A percentile compares a stretch with the other conserved stretches of the same genome.
Evolutionary conservation across 2,797 vertebrate genomes (phyloP).

Genomic region (Oreortyx pictus): DNA sequence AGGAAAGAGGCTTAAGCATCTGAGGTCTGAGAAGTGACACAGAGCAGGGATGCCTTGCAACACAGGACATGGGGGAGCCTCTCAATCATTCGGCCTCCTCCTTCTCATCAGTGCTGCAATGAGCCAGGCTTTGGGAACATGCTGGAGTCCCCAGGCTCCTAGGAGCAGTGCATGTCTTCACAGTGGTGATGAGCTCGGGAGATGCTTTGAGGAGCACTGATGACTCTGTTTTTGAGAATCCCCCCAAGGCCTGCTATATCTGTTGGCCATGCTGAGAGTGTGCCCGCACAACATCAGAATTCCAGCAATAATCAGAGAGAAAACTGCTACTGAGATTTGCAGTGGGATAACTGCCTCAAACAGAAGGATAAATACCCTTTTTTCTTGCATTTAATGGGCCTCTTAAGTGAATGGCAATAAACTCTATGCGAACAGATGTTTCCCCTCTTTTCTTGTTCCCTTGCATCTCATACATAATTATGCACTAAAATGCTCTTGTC

Average conservation of each 20-base stretch:
- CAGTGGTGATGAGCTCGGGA: background rate
- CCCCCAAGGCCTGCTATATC: accelerated
- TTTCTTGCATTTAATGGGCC: slow-evolving; percentile 46
- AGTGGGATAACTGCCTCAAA: slow-evolving; percentile 51
- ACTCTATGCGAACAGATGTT: slow-evolving; percentile 57
- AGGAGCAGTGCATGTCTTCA: background rate
- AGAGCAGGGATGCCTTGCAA: background rate
- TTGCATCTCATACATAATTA: slow-evolving; percentile 61
- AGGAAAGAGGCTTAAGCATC: background rate
- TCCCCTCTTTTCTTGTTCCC: slow-evolving; percentile 25
- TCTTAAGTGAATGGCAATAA: slow-evolving; percentile 58
- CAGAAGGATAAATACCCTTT: slow-evolving; percentile 61
- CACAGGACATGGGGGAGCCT: background rate
- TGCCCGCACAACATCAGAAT: slow-evolving; percentile 27
- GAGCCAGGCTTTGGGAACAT: background rate
- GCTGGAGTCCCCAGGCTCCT: background rate
- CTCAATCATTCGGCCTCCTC: background rate
- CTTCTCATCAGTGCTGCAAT: background rate
- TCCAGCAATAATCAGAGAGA: background rate
- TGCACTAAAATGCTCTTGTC: slow-evolving; percentile 50
- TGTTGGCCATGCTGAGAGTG: background rate
- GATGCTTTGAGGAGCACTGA: background rate
- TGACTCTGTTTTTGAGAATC: background rate
- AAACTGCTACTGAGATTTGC: slow-evolving; percentile 42
- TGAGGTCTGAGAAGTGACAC: background rate